Evolutionary conservation across 1,140 invertebrate species (phyloP), one percentile per base, ranked within the genome.

Genomic region (Brachionus asplanchnoidis): DNA sequence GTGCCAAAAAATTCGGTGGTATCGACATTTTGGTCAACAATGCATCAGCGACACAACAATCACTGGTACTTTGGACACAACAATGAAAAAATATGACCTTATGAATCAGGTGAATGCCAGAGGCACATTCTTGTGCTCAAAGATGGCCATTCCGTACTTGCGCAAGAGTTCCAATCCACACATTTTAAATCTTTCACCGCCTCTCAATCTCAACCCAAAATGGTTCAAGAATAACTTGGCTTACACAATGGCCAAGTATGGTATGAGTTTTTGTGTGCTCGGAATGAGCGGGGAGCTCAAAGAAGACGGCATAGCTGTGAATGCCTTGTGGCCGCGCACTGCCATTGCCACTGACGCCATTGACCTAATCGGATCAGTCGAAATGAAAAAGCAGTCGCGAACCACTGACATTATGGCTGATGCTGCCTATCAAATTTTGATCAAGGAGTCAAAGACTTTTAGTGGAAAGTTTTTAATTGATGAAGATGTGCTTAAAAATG

Each of bases 1-100:
- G 96, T 11, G 93, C 98, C 0, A 92, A 94, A 56, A 94, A 94
- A 89, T 99, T 99, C 91, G 97, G 97, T 70, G 95, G 96, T 4
- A 97, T 99, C 87, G 97, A 99, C 88, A 94, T 98, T 86, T 87
- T 92, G 7, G 91, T 99, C 4, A 99, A 99, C 89, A 99, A 99
- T 92, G 97, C 97, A 0, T 97, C 95, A 87, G 97, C 97, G n/a
- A n/a, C n/a, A n/a, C n/a, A n/a, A n/a, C n/a, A n/a, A n/a, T 99
- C 9, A 97, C 96, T 0, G 92, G 92, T 12, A 99, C 97, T 0
- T 88, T 92, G 4, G 90, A 93, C 1, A 98, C 96, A 0, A 93
- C 95, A 20, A 98, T 99, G 96, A 99, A 99, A 85, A 88, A 87
- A 85, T 91, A 88, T 86, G 90, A 91, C 86, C 86, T 91, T 12